Evolutionary conservation across 1,140 invertebrate species (phyloP), one percentile per base, ranked within the genome.

Genomic region (Anastrepha obliqua): DNA sequence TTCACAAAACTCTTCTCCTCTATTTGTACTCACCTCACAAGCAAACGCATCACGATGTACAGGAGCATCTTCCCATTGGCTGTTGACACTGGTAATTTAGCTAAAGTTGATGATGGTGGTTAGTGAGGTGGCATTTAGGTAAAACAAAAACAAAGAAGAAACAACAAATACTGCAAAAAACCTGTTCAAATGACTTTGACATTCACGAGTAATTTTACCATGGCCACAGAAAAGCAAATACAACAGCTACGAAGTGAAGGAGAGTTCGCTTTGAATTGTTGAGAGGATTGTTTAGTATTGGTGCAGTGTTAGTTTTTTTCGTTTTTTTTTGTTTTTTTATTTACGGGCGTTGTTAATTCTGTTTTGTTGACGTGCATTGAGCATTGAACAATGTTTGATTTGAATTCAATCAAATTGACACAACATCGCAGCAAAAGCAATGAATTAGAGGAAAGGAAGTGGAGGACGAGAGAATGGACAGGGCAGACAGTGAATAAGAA

Each of bases 401-500:
- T 92, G 91, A 92, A 92, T 92, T 92, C 91, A 92, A 92, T 92
- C 91, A 92, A 92, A 91, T 90, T 88, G 89, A 91, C 89, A 42
- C 29, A 81, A 86, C 29, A 13, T 29, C 60, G 17, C 29, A 65
- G 64, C 64, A 7, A n/a, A 65, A 65, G 15, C 85, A 85, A 5
- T 44, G 65, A 47, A 74, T 47, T 74, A 74, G 65, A 42, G 39
- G 67, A 47, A n/a, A 17, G 9, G 39, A 11, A 74, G 67, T 11
- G 42, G 67, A 2, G 44, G n/a, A 6, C 74, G 47, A 58, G 55
- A 5, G 74, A 55, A 20, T 55, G 47, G 20, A 9, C 6, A 44
- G 6, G n/a, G 74, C 44, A 1, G 20, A 81, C 7, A 81, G 44
- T 9, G 9, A 81, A 7, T 81, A 8, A 17, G 2, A 29, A 67